Conservation (phyloP, 2,797 vertebrate species). For the Nyctibius grandis region DNA sequence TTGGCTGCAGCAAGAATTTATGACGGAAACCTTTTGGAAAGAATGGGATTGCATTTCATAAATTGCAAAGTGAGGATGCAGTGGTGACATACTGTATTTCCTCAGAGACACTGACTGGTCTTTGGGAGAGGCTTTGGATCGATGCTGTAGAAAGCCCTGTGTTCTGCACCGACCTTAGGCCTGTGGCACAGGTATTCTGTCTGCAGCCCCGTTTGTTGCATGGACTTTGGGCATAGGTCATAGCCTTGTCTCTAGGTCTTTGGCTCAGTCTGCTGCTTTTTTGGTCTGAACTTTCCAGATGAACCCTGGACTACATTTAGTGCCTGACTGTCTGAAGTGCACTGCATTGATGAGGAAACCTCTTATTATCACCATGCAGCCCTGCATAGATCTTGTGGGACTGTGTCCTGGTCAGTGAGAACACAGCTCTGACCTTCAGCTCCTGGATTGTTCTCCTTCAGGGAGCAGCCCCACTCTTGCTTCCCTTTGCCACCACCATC, state of each 20-base stretch:
- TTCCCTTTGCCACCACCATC: neutral
- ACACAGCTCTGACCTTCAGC: neutral
- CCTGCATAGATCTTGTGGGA: neutral
- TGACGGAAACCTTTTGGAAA: neutral
- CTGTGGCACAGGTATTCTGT: neutral
- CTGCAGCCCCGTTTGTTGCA: neutral
- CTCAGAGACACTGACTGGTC: neutral
- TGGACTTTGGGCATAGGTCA: neutral
- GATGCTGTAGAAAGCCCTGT: neutral
- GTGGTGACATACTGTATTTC: neutral
- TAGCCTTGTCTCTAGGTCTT: neutral
- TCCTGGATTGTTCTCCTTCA: neutral
- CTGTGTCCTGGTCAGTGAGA: neutral
- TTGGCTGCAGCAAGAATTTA: neutral
- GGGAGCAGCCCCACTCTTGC: neutral
- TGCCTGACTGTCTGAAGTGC: neutral
- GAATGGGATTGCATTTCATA: neutral
- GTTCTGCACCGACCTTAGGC: neutral
- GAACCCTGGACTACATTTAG: neutral
- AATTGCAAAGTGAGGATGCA: neutral
- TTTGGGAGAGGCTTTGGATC: neutral
- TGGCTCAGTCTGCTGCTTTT: neutral
- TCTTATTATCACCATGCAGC: fast-evolving
- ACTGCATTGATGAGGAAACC: neutral
- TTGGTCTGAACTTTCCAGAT: fast-evolving